Base-by-base conservation (phyloP, 1,140 invertebrate genomes). In the Cyphomyrmex costatus region DNA sequence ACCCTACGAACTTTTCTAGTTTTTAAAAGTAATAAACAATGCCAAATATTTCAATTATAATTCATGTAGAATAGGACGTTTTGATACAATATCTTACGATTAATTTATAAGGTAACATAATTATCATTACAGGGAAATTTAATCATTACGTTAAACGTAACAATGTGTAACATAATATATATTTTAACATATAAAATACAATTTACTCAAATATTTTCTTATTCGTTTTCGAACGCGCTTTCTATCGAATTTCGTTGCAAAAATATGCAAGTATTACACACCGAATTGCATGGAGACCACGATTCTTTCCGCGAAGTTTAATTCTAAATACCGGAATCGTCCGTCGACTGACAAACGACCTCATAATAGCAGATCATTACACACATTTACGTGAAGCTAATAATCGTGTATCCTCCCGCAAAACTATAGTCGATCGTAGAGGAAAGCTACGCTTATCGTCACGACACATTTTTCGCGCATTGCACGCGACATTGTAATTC, bases 301-400 rank as follows among this genome's bases (percentile, higher is more conserved):
- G 21, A 73, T 83, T 49, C 53, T 70, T 73, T 61, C 42, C 51
- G 68, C 68, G 24, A 83, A 46, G 66, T 71, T 65, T 30, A 49
- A 74, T 46, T 60, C 51, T 83, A 83, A 83, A 73, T 74, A 83
- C 68, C 53, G 27, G 36, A 73, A 74, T 83, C 27, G 60, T 66
- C 30, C 33, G n/a, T 12, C 19, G 21, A 10, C 77, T 70, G 63
- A 68, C 76, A 86, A 86, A 86, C 76, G 76, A 82, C 36, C 24
- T 68, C 36, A 27, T 86, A 80, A 86, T 86, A 49, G 36, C 51
- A 53, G 24, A 33, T 27, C 53, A 79, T 86, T 82, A 86, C 21
- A 71, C n/a, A 86, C 76, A 68, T 86, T 86, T 86, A 80, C 21
- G 63, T 63, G 61, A n/a, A 70, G 77, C 53, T 86, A 79, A 86